These are phyloP conservation scores for Semotilus atromaculatus DNA, from an alignment of 2,797 vertebrate species.

Conservation along the genomic window DNA sequence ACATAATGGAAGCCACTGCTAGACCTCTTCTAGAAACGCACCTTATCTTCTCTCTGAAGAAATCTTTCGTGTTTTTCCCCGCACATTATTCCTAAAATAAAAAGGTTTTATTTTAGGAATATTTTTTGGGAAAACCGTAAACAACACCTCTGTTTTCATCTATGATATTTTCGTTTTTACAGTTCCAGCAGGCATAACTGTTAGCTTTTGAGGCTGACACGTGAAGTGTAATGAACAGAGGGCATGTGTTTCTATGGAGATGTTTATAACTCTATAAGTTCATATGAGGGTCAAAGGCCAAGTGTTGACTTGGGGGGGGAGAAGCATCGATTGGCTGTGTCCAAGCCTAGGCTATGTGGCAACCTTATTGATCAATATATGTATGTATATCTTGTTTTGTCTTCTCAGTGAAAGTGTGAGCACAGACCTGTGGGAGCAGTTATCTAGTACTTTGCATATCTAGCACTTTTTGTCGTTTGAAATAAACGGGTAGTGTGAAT, in stretches of 20 bases:
- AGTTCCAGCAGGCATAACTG: conserved; percentile 14
- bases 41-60: conserved; percentile 2
- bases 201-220: not conserved
- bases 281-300: conserved; percentile 54
- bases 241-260: conserved; percentile 15
- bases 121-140: conserved; percentile 43
- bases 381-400: conserved; percentile 67
- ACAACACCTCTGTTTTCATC: conserved; percentile 54
- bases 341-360: conserved; percentile 61
- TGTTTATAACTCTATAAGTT: conserved; percentile 17
- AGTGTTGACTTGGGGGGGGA: conserved; percentile 31
- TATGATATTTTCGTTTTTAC: conserved; percentile 59
- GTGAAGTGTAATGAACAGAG: not conserved
- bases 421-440: conserved; percentile 11
- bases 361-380: conserved; percentile 71
- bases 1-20: conserved; percentile 2
- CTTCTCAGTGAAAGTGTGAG: not conserved
- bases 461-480: conserved; percentile 36
- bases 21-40: not conserved
- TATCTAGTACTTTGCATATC: conserved; percentile 16
- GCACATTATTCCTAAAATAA: conserved; percentile 6
- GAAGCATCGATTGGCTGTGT: conserved; percentile 70
- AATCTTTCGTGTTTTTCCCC: not conserved
- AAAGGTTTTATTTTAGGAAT: too few relatives aligned
- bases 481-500: conserved; percentile 35